Percentiles rank a stretch among this genome's conserved stretches.
Evolutionary conservation across 2,113 vertebrate genomes (phyloP).

Genomic region (Aplodontia rufa): DNA sequence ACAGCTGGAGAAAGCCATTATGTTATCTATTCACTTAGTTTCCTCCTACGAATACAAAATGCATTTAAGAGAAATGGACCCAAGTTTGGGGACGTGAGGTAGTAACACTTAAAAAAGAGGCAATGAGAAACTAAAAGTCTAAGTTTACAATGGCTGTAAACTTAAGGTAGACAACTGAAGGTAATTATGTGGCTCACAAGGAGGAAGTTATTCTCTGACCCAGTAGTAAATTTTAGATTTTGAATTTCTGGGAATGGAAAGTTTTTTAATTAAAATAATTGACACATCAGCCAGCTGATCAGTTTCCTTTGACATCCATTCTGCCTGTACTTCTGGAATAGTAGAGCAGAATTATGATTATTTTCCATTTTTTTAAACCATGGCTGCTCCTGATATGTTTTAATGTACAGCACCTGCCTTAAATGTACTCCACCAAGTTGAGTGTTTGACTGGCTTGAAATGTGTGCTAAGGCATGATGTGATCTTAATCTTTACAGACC

Average conservation of each 20-base stretch:
- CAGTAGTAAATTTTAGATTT: background rate
- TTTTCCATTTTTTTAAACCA: background rate
- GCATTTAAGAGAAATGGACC: background rate
- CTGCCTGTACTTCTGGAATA: slow-evolving; percentile 44
- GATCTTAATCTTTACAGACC: slow-evolving; percentile 52
- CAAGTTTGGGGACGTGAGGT: background rate
- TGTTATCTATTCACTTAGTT: slow-evolving; percentile 13
- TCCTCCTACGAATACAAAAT: slow-evolving; percentile 45
- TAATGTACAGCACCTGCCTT: background rate
- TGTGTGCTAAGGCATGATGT: background rate
- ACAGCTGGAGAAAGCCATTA: slow-evolving; percentile 8
- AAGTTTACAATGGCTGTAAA: background rate
- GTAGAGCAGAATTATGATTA: background rate
- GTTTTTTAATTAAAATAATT: background rate
- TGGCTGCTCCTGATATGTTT: slow-evolving; percentile 18
- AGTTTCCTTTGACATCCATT: slow-evolving; percentile 44
- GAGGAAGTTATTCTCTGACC: background rate
- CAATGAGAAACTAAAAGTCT: background rate
- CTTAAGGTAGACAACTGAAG: background rate
- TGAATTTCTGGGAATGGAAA: slow-evolving; percentile 35
- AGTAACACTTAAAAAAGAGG: background rate
- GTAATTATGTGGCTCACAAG: no score
- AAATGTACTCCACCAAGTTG: background rate
- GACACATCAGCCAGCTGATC: background rate
- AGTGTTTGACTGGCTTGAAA: slow-evolving; percentile 7